Base-by-base conservation (phyloP, 2,888 invertebrate species). In the Ypsolopha scabrella region DNA sequence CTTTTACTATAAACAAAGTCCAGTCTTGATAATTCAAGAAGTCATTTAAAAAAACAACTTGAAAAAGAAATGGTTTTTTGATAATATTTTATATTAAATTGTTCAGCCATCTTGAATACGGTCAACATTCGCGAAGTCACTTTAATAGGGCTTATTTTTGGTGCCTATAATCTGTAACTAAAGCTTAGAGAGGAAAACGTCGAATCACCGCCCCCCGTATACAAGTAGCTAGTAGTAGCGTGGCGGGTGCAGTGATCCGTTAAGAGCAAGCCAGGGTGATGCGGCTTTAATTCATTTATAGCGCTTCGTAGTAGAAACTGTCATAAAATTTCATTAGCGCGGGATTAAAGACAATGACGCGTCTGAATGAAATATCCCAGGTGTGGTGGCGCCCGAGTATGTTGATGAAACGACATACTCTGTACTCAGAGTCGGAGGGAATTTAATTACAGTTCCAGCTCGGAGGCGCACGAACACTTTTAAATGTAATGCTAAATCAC, bases 361-460 rank as follows among this genome's bases (percentile, higher is more conserved):
- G 62, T 61, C 54, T 60, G 73, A 76, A 80, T 81, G 77, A 79
- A 81, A 82, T 81, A 81, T 80, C 80, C 73, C 68, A 80, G 80
- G 75, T 80, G 71, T 67, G 63, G 39, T 41, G 51, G 34, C 46
- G 72, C 66, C 70, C 67, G 63, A 65, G 65, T 65, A 60, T 66
- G 73, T 77, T 77, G 79, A 76, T 78, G 79, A 76, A 77, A 79
- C 74, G 75, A 73, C 77, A 74, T 72, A 71, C 73, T 75, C 72
- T 66, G 69, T 74, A 68, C 75, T 75, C 73, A 66, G 68, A 75
- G 67, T 66, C 68, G 66, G 71, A 66, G 74, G 75, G 79, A 80
- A 81, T 83, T 80, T 82, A 80, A 83, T 82, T 80, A 83, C 81
- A 78, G 75, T 78, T 77, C 69, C 70, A 70, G 68, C 64, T 70